Percentiles rank a stretch among this genome's conserved stretches.
These are phyloP conservation scores for Maniola jurtina DNA, from an alignment of 1,140 invertebrate genomes.

Conservation along the genomic window DNA sequence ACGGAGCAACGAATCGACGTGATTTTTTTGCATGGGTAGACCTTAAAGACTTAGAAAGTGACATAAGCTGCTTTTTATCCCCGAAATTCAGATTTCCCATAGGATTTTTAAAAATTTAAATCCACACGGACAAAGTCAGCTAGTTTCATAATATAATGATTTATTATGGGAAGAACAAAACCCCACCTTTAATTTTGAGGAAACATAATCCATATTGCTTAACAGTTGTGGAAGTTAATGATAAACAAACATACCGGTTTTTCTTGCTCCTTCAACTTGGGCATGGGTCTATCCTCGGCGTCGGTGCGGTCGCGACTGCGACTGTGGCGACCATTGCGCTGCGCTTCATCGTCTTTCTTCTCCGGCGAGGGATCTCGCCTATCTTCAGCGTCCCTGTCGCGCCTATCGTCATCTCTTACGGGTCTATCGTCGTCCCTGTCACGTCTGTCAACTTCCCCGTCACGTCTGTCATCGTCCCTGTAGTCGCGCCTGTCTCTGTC, in stretches of 20 bases:
- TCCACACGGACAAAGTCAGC: too few species aligned
- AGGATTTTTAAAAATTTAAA: too few species aligned
- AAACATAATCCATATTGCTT: not conserved
- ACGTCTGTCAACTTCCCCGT: constrained; percentile 35
- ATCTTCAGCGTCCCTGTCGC: constrained; percentile 33
- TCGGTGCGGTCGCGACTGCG: constrained; percentile 56
- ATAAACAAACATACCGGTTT: constrained; percentile 75
- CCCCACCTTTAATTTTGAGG: too few species aligned
- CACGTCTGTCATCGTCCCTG: constrained; percentile 43
- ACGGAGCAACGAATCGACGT: too few species aligned
- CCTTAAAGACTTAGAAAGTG: too few species aligned
- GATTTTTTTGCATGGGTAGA: too few species aligned
- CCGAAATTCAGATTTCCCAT: too few species aligned
- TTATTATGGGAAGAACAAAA: too few species aligned
- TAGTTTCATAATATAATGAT: too few species aligned
- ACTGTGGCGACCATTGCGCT: constrained; percentile 47
- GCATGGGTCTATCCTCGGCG: constrained; percentile 76
- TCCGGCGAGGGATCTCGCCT: constrained; percentile 22
- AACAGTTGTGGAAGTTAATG: not conserved
- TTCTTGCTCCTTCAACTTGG: constrained; percentile 82
- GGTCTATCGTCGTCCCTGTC: constrained; percentile 32
- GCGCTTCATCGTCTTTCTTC: constrained; percentile 19
- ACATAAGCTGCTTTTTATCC: too few species aligned
- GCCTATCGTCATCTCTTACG: constrained; percentile 28
- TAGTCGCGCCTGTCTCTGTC: constrained; percentile 48